These are phyloP conservation scores for Sinonovacula constricta DNA, from an alignment of 1,140 invertebrate species.

Conservation along the genomic window DNA sequence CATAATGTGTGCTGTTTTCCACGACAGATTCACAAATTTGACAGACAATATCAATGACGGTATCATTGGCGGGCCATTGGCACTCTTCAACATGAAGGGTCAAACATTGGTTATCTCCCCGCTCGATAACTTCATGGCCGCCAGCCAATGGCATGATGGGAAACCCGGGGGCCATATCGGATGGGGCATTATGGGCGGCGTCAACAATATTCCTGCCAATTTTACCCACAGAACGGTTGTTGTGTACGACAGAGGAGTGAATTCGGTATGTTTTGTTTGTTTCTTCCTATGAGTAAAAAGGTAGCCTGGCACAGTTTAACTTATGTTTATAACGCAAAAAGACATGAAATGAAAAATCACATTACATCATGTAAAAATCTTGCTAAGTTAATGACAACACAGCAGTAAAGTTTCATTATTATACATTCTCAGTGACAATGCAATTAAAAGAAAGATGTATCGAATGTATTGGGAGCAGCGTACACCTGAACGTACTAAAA, in stretches of 20 bases:
- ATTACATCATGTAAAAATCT: no score
- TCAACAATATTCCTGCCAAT: neutral
- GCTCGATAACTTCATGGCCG: constrained; percentile 4
- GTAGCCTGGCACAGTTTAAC: neutral
- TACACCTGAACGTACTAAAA: no score
- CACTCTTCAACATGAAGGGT: constrained; percentile 1
- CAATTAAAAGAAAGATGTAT: no score
- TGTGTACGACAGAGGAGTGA: neutral
- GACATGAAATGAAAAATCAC: no score
- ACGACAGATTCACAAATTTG: neutral
- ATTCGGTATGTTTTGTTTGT: neutral
- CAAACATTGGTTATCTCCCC: neutral
- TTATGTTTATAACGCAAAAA: neutral
- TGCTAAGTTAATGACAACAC: no score
- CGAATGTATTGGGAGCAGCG: no score
- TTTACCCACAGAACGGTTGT: constrained; percentile 2
- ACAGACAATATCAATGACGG: constrained; percentile 17
- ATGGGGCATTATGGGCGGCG: constrained; percentile 19
- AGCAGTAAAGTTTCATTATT: no score
- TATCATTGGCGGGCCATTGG: neutral
- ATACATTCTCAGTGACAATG: no score
- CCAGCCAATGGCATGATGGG: constrained; percentile 6
- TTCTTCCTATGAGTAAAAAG: neutral
- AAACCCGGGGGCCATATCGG: neutral
- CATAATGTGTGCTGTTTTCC: neutral